Base-by-base conservation (phyloP, 2,888 invertebrate genomes). In the Leucozona laternaria region DNA sequence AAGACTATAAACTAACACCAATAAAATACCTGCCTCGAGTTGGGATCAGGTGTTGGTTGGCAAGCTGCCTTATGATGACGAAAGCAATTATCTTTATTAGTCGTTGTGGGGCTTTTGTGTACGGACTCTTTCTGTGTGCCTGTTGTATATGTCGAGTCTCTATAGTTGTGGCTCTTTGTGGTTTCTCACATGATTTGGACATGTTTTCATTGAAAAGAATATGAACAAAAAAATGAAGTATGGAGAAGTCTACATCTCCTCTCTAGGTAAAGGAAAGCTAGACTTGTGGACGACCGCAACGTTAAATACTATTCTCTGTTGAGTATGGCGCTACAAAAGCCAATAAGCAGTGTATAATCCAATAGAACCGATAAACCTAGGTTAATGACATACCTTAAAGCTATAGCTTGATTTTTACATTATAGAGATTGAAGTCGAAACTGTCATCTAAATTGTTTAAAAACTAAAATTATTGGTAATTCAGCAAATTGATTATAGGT, bases 51-150 rank as follows among this genome's bases (percentile, higher is more conserved):
- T 87, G 87, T 87, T 76, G 75, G 58, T 43, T 77, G 76, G 84
- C 79, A 76, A 73, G 85, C 81, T 77, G 81, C 81, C 53, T 86
- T 78, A 82, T 83, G 87, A 82, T 83, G 87, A 79, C 83, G 83
- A 79, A 72, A 79, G 87, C 83, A 87, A 87, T 87, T 87, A 87
- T 87, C 68, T 72, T 87, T 83, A 87, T 87, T 87, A 87, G 87
- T 87, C 55, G 80, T 72, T 68, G 68, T 68, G 68, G 53, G 70
- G 76, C 84, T 85, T 71, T 80, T 80, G 76, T 85, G 43, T 40
- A 37, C 53, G 55, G 34, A 55, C 17, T 48, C 25, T 64, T 79
- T 37, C 17, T 66, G 58, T 73, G 43, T 68, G 62, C 72, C 62
- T 78, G 83, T 73, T 70, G 68, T 66, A 11, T 73, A 11, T 73